Conservation (phyloP, 2,113 vertebrate species). For the Hypomesus transpacificus region DNA sequence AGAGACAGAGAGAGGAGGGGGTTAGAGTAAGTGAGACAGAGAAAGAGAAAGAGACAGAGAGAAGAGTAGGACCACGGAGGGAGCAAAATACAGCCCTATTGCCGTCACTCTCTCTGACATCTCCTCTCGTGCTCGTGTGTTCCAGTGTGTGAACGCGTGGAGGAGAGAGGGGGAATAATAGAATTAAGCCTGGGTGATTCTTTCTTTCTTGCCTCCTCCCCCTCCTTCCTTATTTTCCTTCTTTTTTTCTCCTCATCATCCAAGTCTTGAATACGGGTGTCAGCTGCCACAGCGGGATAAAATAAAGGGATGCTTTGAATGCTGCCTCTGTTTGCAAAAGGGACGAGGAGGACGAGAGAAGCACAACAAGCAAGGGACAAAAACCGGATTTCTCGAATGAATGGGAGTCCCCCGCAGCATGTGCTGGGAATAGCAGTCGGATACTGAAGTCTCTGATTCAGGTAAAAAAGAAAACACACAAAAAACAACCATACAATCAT, state of each 20-base stretch:
- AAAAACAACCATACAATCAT: conserved; percentile 21
- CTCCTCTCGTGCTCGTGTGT: conserved; percentile 31
- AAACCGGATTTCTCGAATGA: conserved; percentile 69
- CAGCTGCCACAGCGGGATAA: conserved; percentile 55
- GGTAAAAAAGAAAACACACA: conserved; percentile 71
- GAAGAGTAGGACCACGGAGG: conserved; percentile 46
- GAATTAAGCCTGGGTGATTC: conserved; percentile 48
- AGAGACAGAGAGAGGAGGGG: conserved; percentile 23
- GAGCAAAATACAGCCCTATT: conserved; percentile 32
- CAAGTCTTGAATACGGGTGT: conserved; percentile 53
- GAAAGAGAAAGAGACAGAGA: conserved; percentile 12
- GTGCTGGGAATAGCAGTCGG: conserved; percentile 73
- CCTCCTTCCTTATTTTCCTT: conserved; percentile 34
- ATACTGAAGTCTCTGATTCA: conserved; percentile 68
- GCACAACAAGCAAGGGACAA: conserved; percentile 50
- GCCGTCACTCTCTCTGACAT: conserved; percentile 52
- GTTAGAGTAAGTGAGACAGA: conserved; percentile 28
- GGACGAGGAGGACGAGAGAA: conserved; percentile 60
- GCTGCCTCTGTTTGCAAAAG: conserved; percentile 51
- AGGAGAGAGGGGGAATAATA: conserved; percentile 33
- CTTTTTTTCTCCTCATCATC: conserved; percentile 39
- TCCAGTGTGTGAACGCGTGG: conserved; percentile 42
- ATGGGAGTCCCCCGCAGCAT: conserved; percentile 72
- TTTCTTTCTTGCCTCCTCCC: not conserved
- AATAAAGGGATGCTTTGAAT: conserved; percentile 69